phyloP scores from a whole-genome alignment of 2,113 vertebrate genomes.

The Cyanoramphus novaezelandiae region DNA sequence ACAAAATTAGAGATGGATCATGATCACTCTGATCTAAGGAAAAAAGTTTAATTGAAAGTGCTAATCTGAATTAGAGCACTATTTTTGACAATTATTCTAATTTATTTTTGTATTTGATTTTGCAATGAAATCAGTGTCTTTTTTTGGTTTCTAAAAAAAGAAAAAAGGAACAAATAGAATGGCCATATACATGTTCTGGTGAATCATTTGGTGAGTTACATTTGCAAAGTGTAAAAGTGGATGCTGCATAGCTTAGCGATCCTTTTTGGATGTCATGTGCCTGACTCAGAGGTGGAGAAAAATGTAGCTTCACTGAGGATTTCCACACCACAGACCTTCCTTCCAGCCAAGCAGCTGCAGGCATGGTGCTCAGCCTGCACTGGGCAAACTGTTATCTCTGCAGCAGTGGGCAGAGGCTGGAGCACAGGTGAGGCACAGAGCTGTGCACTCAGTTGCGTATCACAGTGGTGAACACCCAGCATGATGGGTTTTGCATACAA shows the following conservation, averaged over 20 bases:
- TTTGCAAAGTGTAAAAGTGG: background rate
- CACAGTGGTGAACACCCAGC: background rate
- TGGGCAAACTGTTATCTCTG: background rate
- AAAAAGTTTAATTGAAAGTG: background rate
- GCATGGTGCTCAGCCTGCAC: accelerated
- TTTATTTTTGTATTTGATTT: background rate
- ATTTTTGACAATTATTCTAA: background rate
- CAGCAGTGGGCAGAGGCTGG: background rate
- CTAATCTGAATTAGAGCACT: background rate
- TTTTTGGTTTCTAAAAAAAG: background rate
- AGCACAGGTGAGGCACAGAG: accelerated
- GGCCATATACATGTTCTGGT: background rate
- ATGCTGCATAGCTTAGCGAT: background rate
- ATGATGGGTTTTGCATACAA: background rate
- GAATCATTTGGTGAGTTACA: background rate
- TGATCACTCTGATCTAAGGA: background rate
- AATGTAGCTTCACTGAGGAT: background rate
- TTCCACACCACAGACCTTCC: background rate
- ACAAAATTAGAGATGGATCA: background rate
- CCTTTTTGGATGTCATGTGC: background rate
- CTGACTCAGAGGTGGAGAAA: background rate
- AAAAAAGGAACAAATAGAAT: background rate
- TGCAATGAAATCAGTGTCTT: background rate
- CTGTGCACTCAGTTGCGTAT: too few relatives aligned
- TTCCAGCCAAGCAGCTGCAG: background rate